phyloP scores from a whole-genome alignment of 2,797 vertebrate species.

The Trematomus bernacchii region DNA sequence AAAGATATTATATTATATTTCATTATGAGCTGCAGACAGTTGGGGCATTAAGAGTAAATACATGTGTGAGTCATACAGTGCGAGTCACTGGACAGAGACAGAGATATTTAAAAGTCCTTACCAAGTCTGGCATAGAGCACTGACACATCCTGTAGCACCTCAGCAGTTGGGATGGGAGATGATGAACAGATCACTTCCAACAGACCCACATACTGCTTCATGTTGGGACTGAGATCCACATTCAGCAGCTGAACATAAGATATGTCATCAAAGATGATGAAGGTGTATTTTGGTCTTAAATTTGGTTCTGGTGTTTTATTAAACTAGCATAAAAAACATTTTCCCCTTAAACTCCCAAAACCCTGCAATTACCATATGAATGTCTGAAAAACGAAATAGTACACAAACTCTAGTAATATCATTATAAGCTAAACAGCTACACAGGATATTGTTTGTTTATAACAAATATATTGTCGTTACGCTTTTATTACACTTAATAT shows the following conservation, averaged over 20 bases:
- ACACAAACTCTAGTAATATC: too few species aligned
- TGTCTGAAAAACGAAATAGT: neutral
- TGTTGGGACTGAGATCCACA: slow-evolving; percentile 78
- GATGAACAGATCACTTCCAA: slow-evolving; percentile 83
- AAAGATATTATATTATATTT: neutral
- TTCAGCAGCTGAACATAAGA: slow-evolving; percentile 62
- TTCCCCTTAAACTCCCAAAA: neutral
- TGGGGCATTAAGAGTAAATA: slow-evolving; percentile 20
- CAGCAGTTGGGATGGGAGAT: slow-evolving; percentile 71
- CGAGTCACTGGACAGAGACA: slow-evolving; percentile 2
- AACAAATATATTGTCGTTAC: too few species aligned
- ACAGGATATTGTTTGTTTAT: too few species aligned
- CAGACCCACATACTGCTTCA: slow-evolving; percentile 85
- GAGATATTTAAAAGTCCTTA: slow-evolving; percentile 50
- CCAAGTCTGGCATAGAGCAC: slow-evolving; percentile 85
- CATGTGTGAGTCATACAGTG: slow-evolving; percentile 12
- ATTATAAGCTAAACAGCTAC: too few species aligned
- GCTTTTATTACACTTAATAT: too few species aligned
- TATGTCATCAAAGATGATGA: neutral
- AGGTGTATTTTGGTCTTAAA: neutral
- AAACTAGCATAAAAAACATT: neutral
- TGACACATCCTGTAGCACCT: slow-evolving; percentile 85
- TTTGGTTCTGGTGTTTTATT: neutral
- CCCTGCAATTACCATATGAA: neutral
- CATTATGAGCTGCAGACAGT: slow-evolving; percentile 38